Evolutionary conservation across 2,113 vertebrate species (phyloP).

Genomic region (Pterocles orientalis): DNA sequence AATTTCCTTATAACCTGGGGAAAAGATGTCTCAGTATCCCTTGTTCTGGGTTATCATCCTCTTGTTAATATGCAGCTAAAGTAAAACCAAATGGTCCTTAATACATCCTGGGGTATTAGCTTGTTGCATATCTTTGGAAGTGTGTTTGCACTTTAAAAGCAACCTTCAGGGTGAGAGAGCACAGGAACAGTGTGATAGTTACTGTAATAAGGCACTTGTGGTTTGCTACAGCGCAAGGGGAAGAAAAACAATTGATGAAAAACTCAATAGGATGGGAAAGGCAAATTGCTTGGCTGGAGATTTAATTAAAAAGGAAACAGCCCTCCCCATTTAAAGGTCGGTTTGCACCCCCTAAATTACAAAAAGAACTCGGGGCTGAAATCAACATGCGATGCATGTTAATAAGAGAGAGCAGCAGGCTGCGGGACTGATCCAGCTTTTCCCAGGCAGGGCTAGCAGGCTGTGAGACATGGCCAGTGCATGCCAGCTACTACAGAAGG

Average conservation of each 20-base stretch:
- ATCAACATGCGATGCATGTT: background rate
- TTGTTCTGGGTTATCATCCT: background rate
- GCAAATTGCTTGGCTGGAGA: slow-evolving; percentile 75
- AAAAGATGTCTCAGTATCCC: background rate
- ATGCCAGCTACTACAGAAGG: background rate
- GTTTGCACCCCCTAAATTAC: slow-evolving; percentile 64
- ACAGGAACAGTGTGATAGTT: background rate
- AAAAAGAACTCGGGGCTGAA: slow-evolving; percentile 29
- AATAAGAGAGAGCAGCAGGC: slow-evolving; percentile 34
- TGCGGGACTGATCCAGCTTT: background rate
- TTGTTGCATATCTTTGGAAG: slow-evolving; percentile 4
- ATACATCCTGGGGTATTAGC: background rate
- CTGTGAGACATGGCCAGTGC: background rate
- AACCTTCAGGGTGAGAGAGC: slow-evolving; percentile 48
- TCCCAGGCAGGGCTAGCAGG: background rate
- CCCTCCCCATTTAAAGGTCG: slow-evolving; percentile 60
- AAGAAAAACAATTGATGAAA: slow-evolving; percentile 75
- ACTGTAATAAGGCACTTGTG: slow-evolving; percentile 68
- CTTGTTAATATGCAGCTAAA: background rate
- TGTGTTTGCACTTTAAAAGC: slow-evolving; percentile 48
- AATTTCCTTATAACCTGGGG: background rate
- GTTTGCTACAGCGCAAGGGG: slow-evolving; percentile 51
- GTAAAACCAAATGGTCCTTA: background rate
- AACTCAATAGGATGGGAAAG: slow-evolving; percentile 69
- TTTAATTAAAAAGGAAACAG: slow-evolving; percentile 77